Percentiles rank a stretch among this genome's conserved stretches.
Evolutionary conservation across 1,140 invertebrate genomes (phyloP).

Genomic region (Zaprionus nigranus): DNA sequence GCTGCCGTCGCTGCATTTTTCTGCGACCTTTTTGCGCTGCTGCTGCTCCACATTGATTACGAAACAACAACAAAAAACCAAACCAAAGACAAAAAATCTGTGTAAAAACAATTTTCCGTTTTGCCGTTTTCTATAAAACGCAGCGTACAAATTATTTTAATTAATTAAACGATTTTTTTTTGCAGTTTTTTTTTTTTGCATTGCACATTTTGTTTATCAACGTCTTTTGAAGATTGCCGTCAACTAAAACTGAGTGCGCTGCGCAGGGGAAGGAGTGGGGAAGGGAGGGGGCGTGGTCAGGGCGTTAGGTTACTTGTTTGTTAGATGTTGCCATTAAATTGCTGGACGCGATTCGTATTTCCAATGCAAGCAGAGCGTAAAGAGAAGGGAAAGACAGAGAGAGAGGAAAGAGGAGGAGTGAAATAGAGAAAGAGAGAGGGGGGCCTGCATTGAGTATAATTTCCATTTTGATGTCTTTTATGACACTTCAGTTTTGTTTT

Average conservation of each 20-base stretch:
- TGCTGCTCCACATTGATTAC: conserved; percentile 74
- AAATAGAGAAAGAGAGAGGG: conserved; percentile 18
- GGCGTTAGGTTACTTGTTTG: conserved; percentile 21
- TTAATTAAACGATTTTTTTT: conserved; percentile 62
- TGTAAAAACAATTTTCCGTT: conserved; percentile 56
- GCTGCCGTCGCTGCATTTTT: conserved; percentile 59
- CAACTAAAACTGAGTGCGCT: conserved; percentile 5
- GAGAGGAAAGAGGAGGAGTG: neutral
- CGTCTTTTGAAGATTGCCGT: conserved; percentile 65
- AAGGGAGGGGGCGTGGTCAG: neutral
- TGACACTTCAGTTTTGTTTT: conserved; percentile 73
- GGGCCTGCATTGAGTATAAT: conserved; percentile 52
- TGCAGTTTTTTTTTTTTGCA: conserved; percentile 55
- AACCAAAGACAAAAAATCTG: conserved; percentile 29
- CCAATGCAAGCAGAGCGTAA: conserved; percentile 51
- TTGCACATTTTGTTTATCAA: conserved; percentile 66
- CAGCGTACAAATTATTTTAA: conserved; percentile 59
- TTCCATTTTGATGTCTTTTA: conserved; percentile 81
- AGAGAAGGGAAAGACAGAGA: conserved; percentile 28
- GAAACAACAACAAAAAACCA: conserved; percentile 39
- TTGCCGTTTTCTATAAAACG: conserved; percentile 49
- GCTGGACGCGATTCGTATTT: conserved; percentile 71
- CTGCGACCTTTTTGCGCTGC: conserved; percentile 56
- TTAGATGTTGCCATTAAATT: conserved; percentile 73
- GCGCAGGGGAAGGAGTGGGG: neutral